These are phyloP conservation scores for Lepus americanus DNA, from an alignment of 2,113 vertebrate species.

Conservation along the genomic window DNA sequence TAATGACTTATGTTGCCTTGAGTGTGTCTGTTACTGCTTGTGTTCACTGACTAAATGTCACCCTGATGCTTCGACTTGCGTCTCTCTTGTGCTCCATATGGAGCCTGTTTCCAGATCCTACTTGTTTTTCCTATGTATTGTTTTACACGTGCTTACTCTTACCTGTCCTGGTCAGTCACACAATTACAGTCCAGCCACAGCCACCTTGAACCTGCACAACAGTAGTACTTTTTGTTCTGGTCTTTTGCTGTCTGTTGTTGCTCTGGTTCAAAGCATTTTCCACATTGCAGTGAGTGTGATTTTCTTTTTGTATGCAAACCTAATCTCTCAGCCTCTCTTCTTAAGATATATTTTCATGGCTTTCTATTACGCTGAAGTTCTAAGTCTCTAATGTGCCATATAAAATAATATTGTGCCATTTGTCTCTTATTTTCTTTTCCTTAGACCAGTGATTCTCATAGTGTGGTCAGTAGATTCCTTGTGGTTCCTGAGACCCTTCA, in stretches of 20 bases:
- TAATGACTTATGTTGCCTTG: not conserved
- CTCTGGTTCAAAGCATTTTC: not conserved
- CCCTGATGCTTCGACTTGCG: not conserved
- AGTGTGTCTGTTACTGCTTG: not conserved
- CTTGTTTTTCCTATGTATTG: not conserved
- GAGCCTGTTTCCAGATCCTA: not conserved
- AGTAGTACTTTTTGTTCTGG: not conserved
- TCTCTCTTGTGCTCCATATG: not conserved
- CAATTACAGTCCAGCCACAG: not conserved
- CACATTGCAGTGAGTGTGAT: not conserved
- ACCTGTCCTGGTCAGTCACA: not conserved
- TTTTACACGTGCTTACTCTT: not conserved
- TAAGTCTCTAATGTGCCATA: not conserved
- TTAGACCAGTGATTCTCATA: not conserved
- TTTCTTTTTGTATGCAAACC: not conserved
- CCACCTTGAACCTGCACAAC: not conserved
- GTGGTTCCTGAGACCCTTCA: not conserved
- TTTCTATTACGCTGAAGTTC: slow-evolving; percentile 5
- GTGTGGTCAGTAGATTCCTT: not conserved
- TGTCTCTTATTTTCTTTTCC: not conserved
- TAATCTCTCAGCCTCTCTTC: not conserved
- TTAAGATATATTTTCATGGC: slow-evolving; percentile 12
- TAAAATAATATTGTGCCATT: not conserved
- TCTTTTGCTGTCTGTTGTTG: not conserved
- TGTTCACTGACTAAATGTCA: not conserved